Evolutionary conservation across 1,140 invertebrate genomes (phyloP), one percentile per base, ranked within the genome.

Genomic region (Epicauta chinensis): DNA sequence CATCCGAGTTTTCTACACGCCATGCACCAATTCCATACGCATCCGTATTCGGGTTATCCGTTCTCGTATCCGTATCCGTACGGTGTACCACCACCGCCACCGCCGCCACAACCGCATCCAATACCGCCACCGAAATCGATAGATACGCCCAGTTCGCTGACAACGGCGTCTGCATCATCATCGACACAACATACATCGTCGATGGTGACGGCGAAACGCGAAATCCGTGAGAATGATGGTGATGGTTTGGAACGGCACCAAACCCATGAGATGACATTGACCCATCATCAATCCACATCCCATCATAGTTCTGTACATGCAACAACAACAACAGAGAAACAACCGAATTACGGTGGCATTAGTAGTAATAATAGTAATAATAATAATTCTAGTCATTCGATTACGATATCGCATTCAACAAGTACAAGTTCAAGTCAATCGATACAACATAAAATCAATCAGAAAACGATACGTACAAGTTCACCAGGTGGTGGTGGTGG

Each of bases 21-120:
- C 71, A 76, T 39, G 80, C 82, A 31, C 77, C 79, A 3, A 78
- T 83, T 76, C 57, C 83, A 84, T 69, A 75, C 81, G 1, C 81
- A 84, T 58, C 80, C 82, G 13, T 84, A 86, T 71, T 77, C 82
- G 2, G 81, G 80, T 2, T 66, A 66, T 39, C 69, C 73, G 0
- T 77, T 75, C 14, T 70, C 73, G 0, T 73, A 72, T 52, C 75
- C 78, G n/a, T 86, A 85, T 71, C 77, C 84, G 0, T 85, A 85
- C 60, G 81, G 84, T 1, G 75, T 84, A 42, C 83, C 83, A 13
- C 84, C 80, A 60, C 81, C 80, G 4, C 81, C 87, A 59, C 81
- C 84, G 1, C 83, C 84, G 56, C 84, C 84, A 15, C 75, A 10
- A 80, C 77, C 55, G 73, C 70, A 23, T 42, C 70, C 80, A 61